Conservation (phyloP, 2,113 vertebrate genomes). For the Nymphicus hollandicus region DNA sequence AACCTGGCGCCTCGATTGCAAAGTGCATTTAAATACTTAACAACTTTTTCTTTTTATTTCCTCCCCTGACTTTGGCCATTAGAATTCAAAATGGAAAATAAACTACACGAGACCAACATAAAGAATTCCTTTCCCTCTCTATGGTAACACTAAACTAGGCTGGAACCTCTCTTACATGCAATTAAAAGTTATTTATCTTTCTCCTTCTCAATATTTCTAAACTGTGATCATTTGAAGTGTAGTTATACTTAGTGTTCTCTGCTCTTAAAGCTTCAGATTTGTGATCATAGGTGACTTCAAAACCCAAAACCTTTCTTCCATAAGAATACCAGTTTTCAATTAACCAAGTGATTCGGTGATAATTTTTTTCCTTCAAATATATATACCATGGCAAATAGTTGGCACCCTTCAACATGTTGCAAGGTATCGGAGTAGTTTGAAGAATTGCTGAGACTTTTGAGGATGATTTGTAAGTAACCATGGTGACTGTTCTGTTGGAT, state of each 20-base stretch:
- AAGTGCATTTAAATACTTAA: not conserved
- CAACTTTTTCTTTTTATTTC: not conserved
- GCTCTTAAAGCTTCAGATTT: not conserved
- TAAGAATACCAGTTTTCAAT: not conserved
- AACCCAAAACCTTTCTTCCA: not conserved
- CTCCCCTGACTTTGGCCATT: accelerated
- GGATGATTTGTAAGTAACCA: not conserved
- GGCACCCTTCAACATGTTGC: not conserved
- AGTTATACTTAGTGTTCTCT: not conserved
- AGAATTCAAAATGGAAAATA: not conserved
- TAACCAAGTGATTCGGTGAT: not conserved
- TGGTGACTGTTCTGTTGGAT: not conserved
- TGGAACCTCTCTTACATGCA: not conserved
- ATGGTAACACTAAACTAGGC: not conserved
- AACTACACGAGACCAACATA: not conserved
- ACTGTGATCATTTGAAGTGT: not conserved
- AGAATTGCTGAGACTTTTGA: not conserved
- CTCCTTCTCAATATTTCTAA: not conserved
- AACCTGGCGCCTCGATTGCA: not conserved
- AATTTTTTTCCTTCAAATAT: not conserved
- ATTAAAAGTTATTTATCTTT: not conserved
- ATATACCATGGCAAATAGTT: not conserved
- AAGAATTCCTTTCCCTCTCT: not conserved
- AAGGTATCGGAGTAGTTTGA: not conserved
- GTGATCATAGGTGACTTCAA: not conserved